Evolutionary conservation across 2,113 vertebrate species (phyloP), one percentile per base, ranked within the genome.

Genomic region (Channa maculata): DNA sequence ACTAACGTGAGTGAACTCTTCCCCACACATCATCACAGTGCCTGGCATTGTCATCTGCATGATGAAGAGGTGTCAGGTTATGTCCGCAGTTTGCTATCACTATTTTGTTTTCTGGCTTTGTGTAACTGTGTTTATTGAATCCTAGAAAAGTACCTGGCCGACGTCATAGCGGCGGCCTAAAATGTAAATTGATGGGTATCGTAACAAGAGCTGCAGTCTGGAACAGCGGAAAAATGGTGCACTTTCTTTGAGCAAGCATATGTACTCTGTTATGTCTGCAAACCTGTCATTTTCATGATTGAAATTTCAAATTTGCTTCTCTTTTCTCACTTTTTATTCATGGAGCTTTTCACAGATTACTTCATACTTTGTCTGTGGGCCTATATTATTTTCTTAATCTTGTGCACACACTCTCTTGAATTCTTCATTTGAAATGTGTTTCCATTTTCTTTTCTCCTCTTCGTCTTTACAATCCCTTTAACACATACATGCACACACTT

Each of bases 21-120:
- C 68, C 46, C 72, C 52, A 78, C 65, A 52, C 53, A 78, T 71
- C 69, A 73, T 78, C 75, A 57, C 71, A 70, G 49, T 4, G 1
- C 33, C 71, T 75, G 82, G 64, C 75, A 62, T 43, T 15, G 65
- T 61, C 41, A 41, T 67, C 66, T 38, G 57, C 7, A 65, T 70
- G 86, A 92, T 75, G 80, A 85, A 87, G 71, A 82, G 81, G 68
- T 37, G 3, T 79, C 52, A 38, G 71, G 69, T 82, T 64, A 13
- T 65, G 71, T 67, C 74, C 83, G 43, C 55, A 48, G 51, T 80
- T 80, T 59, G 36, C 58, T 46, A 34, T 78, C 57, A 71, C 58
- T 59, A 50, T 80, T 79, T 48, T 53, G 41, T 76, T 84, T 86
- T 51, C 75, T 63, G 67, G 64, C 39, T 80, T 76, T 76, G 64